Base-by-base conservation (phyloP, 1,140 invertebrate genomes). In the Hypothenemus hampei region DNA sequence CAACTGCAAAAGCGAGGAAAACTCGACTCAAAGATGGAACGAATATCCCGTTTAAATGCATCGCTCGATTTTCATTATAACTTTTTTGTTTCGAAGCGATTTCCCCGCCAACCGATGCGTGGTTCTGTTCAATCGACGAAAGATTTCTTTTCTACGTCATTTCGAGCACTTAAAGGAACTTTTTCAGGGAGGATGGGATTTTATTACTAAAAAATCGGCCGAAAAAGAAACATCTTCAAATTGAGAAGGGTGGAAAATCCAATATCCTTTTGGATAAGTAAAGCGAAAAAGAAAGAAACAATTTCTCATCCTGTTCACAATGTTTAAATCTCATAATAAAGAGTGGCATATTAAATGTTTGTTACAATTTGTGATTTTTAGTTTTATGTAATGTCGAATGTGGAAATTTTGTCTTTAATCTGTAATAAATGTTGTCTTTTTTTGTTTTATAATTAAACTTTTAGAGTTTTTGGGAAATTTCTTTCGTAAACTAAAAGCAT, bases 361-460 rank as follows among this genome's bases (percentile, higher is more conserved):
- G n/a, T n/a, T n/a, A n/a, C n/a, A n/a, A n/a, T n/a, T n/a, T n/a
- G n/a, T 7, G 6, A 29, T 29, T 6, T 29, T 29, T 29, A 7
- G 37, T 40, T 19, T 40, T 40, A 8, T 13, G 7, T 18, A 19
- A n/a, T 19, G 16, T 40, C 7, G 15, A 19, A 20, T 40, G 44
- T 33, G 21, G 24, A 31, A 26, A 47, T 31, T 47, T 47, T 47
- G 20, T 47, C 21, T n/a, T n/a, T n/a, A n/a, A n/a, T n/a, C n/a
- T n/a, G n/a, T n/a, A n/a, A n/a, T n/a, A n/a, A 29, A 29, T 29
- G 24, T 6, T 29, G 24, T 29, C 24, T 39, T 49, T 49, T 49
- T 49, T 49, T 49, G 47, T 13, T n/a, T n/a, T n/a, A n/a, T n/a
- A 56, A 56, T 56, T 56, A 56, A 56, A 56, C 44, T 56, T 45